Conservation (phyloP, 2,113 vertebrate genomes). For the Planiliza haematocheilus region DNA sequence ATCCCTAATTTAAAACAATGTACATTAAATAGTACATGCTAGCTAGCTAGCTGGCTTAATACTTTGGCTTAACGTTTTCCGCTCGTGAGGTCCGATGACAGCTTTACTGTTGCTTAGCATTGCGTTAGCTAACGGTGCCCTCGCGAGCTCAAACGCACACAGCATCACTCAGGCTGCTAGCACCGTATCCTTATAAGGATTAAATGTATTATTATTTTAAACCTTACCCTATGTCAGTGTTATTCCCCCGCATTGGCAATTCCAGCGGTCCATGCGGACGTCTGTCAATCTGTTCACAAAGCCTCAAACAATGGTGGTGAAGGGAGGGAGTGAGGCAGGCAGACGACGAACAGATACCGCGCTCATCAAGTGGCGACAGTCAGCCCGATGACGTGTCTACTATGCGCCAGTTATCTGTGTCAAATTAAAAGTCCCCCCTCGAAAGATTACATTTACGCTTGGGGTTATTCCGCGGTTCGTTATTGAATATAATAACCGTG, state of each 20-base stretch:
- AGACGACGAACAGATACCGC: not conserved
- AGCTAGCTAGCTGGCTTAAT: not conserved
- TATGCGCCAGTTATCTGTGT: constrained; percentile 61
- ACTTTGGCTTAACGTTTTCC: too few species aligned
- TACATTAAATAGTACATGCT: not conserved
- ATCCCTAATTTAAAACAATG: too few species aligned
- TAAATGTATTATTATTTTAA: not conserved
- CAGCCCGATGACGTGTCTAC: constrained; percentile 23
- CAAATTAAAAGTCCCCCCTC: constrained; percentile 75
- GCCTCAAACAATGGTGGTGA: constrained; percentile 65
- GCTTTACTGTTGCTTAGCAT: constrained; percentile 6
- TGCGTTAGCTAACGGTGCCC: constrained; percentile 2
- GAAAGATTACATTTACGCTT: not conserved
- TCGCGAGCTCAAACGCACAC: not conserved
- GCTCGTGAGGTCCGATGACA: constrained; percentile 28
- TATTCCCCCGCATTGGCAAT: constrained; percentile 27
- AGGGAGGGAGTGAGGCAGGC: constrained; percentile 23
- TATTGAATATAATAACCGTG: too few species aligned
- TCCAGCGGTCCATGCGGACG: constrained; percentile 1
- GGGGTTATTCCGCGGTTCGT: not conserved
- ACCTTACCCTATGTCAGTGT: constrained; percentile 53
- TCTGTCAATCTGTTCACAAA: constrained; percentile 14
- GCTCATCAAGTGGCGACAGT: constrained; percentile 46
- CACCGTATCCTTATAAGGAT: not conserved
- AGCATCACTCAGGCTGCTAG: not conserved